These are phyloP conservation scores for Aleiodes sp. DNA, from an alignment of 1,140 invertebrate genomes.

Conservation along the genomic window DNA sequence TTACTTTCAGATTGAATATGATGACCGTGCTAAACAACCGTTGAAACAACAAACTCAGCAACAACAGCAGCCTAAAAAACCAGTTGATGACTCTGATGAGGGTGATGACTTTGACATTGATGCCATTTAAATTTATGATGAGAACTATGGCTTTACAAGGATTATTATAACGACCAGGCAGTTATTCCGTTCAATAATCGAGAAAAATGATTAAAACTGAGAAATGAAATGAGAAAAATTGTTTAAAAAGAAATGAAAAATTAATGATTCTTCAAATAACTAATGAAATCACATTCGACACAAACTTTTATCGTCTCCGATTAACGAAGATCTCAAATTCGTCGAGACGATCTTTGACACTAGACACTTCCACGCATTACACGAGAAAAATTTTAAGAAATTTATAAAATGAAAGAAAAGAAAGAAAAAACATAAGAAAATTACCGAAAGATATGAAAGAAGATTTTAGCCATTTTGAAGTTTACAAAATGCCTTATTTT, in stretches of 20 bases:
- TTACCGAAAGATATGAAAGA: too few species aligned
- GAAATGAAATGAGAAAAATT: too few species aligned
- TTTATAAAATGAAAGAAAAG: too few species aligned
- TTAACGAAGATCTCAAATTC: slow-evolving; percentile 38
- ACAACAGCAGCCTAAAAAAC: slow-evolving; percentile 62
- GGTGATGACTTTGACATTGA: slow-evolving; percentile 90
- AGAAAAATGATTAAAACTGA: slow-evolving; percentile 16
- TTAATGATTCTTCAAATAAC: slow-evolving; percentile 35
- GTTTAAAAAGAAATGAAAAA: slow-evolving; percentile 21
- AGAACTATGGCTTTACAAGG: slow-evolving; percentile 23
- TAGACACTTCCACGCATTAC: too few species aligned
- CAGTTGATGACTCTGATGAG: slow-evolving; percentile 73
- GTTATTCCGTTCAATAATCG: slow-evolving; percentile 19
- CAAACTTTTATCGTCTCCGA: slow-evolving; percentile 22
- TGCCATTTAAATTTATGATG: slow-evolving; percentile 83
- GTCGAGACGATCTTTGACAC: slow-evolving; percentile 28
- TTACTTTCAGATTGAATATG: slow-evolving; percentile 80
- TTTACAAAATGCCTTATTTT: background rate
- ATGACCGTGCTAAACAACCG: slow-evolving; percentile 82
- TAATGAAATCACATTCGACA: slow-evolving; percentile 43
- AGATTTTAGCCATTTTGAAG: background rate
- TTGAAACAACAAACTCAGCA: slow-evolving; percentile 74
- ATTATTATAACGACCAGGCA: background rate
- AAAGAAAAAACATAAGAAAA: too few species aligned
- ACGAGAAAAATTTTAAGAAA: too few species aligned